Conservation (phyloP, 2,888 invertebrate genomes). For the Automeris io region DNA sequence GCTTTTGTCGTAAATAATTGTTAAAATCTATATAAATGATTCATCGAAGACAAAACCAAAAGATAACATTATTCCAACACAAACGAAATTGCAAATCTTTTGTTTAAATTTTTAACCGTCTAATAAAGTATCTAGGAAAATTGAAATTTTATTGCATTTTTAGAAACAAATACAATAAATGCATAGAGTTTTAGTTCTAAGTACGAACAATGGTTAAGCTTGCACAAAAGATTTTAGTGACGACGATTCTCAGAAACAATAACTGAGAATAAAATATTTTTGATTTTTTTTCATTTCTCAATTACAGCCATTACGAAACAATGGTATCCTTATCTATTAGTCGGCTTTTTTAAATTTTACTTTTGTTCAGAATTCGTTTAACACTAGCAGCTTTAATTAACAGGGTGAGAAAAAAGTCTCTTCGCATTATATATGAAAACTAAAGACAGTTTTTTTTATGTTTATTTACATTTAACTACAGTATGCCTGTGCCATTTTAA, state of each 20-base stretch:
- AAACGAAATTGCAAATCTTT: neutral
- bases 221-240: slow-evolving; percentile 2
- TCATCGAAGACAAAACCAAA: too few species aligned
- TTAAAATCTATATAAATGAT: too few species aligned
- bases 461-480: too few species aligned
- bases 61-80: neutral
- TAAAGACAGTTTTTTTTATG: too few species aligned
- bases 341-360: slow-evolving; percentile 13
- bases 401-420: too few species aligned
- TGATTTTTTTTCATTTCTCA: slow-evolving; percentile 19
- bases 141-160: neutral
- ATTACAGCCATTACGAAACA: slow-evolving; percentile 15
- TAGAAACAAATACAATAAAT: neutral
- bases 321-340: slow-evolving; percentile 16
- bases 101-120: neutral
- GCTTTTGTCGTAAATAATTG: too few species aligned
- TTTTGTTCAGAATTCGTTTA: neutral
- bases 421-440: too few species aligned
- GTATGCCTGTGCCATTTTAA: too few species aligned
- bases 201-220: neutral
- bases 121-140: neutral
- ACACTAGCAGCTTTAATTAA: neutral
- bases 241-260: slow-evolving; percentile 2
- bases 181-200: neutral
- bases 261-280: slow-evolving; percentile 25